phyloP scores from a whole-genome alignment of 2,113 vertebrate genomes.

The Neolamprologus falcicula region DNA sequence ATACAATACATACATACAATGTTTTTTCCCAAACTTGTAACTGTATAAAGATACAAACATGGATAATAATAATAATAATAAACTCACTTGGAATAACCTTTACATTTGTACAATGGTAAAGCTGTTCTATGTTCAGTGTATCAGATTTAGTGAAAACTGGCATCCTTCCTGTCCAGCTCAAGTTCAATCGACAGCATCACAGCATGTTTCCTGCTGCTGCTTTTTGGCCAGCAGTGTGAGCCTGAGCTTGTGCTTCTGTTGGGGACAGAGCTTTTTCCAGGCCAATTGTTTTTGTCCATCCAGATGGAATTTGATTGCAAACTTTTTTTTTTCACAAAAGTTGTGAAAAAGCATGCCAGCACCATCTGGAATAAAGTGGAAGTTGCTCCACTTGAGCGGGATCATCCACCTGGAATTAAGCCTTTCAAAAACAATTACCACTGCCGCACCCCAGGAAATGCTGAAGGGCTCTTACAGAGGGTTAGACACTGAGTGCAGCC shows the following conservation, averaged over 20 bases:
- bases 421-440: background rate
- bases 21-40: background rate
- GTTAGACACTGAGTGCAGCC: background rate
- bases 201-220: background rate
- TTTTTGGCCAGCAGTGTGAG: background rate
- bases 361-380: background rate
- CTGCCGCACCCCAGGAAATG: background rate
- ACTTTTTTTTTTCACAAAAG: background rate
- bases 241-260: background rate
- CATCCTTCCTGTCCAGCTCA: background rate
- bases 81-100: background rate
- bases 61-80: background rate
- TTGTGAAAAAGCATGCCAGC: background rate
- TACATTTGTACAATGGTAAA: background rate
- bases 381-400: background rate
- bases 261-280: background rate
- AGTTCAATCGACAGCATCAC: background rate
- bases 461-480: background rate
- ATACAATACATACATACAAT: background rate
- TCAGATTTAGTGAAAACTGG: background rate
- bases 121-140: background rate
- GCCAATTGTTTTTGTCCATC: background rate
- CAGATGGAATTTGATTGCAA: background rate
- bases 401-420: constrained; percentile 1
- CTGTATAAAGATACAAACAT: background rate